Conservation (phyloP, 2,888 invertebrate species). For the Eristalinus aeneus region DNA sequence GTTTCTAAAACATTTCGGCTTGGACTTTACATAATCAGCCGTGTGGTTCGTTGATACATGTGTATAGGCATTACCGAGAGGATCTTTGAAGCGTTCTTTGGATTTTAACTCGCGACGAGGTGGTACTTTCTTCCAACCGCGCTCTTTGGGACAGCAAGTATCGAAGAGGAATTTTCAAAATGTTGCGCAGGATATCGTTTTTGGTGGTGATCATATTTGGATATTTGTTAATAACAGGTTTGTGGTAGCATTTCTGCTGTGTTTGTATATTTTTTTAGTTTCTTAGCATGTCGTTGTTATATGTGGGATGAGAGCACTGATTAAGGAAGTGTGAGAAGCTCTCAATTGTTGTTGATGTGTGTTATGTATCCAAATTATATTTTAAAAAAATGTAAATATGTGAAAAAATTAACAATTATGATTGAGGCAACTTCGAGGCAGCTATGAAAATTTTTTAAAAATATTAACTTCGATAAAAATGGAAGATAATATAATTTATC, state of each 20-base stretch:
- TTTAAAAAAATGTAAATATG: no score
- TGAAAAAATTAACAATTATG: no score
- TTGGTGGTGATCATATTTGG: conserved; percentile 79
- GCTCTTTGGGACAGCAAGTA: background rate
- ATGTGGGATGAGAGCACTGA: conserved; percentile 7
- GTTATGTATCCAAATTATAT: no score
- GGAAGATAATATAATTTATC: no score
- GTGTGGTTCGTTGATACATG: conserved; percentile 50
- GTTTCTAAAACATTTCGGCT: background rate
- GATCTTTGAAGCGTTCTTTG: background rate
- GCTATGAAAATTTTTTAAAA: no score
- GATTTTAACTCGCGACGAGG: background rate
- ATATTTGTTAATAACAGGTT: conserved; percentile 79
- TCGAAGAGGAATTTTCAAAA: conserved; percentile 70
- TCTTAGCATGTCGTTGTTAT: background rate
- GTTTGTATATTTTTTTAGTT: background rate
- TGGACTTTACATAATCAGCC: background rate
- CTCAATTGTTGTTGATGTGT: background rate
- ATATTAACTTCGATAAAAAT: no score
- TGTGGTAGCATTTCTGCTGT: conserved; percentile 63
- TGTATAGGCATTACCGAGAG: background rate
- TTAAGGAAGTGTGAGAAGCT: background rate
- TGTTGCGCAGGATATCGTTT: conserved; percentile 78
- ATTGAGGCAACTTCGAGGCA: no score
- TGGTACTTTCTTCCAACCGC: background rate